phyloP scores from a whole-genome alignment of 2,113 vertebrate species.

The Grantiella picta region DNA sequence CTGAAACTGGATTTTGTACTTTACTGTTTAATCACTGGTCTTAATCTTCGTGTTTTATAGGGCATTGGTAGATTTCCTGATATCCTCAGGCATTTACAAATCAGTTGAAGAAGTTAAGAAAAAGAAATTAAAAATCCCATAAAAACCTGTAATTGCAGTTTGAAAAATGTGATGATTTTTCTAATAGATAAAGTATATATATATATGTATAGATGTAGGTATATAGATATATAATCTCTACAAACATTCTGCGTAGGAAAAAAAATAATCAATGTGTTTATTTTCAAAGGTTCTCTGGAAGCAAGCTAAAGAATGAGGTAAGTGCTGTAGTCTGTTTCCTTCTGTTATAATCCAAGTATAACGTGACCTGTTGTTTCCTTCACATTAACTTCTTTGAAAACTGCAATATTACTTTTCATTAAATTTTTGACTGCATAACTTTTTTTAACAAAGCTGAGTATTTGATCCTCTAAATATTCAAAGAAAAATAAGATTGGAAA shows the following conservation, averaged over 20 bases:
- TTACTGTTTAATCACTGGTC: not conserved
- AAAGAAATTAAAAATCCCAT: not conserved
- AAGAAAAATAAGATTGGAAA: not conserved
- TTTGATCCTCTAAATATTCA: not conserved
- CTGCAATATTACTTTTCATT: not conserved
- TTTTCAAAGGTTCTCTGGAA: conserved; percentile 92
- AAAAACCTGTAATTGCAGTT: not conserved
- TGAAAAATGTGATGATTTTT: not conserved
- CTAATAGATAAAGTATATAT: not conserved
- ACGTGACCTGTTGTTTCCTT: not conserved
- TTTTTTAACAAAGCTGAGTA: not conserved
- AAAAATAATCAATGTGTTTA: conserved; percentile 31
- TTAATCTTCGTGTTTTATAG: not conserved
- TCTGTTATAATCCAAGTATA: not conserved
- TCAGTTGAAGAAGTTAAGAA: not conserved
- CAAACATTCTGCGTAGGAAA: not conserved
- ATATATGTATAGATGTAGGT: not conserved
- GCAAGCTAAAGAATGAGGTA: conserved; percentile 98
- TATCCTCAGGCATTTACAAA: not conserved
- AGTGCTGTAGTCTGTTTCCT: conserved; percentile 6
- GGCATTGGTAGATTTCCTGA: not conserved
- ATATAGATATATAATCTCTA: not conserved
- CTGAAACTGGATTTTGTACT: not conserved
- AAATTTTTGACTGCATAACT: not conserved
- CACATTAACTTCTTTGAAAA: not conserved